Evolutionary conservation across 2,888 invertebrate genomes (phyloP), one percentile per base, ranked within the genome.

Genomic region (Sturmia bella): DNA sequence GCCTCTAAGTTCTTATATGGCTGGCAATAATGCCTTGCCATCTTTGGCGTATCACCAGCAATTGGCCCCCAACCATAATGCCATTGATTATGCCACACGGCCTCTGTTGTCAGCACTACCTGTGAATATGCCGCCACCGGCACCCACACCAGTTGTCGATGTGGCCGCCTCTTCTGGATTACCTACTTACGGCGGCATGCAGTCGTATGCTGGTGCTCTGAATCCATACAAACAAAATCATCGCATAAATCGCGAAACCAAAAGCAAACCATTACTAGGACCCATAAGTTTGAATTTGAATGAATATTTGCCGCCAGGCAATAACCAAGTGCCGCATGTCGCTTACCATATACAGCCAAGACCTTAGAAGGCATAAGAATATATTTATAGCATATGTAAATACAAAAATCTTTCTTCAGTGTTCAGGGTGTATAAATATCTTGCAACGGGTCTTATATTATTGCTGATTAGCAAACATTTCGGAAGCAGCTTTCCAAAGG

Each of bases 1-100:
- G 77, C 91, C 91, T 39, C 89, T 91, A 48, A 88, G 88, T 64
- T 88, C 90, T 0, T 91, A 88, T 69, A 70, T 90, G 48, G 41
- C 82, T 1, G 75, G 69, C 0, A 54, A 52, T 13, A 63, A 41
- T 45, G 73, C 80, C 21, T 43, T 83, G 17, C 78, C 83, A n/a
- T 17, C 76, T n/a, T 11, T 80, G 7, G 9, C 68, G 7, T 81
- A 74, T 54, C 57, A 63, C 13, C 68, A 76, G 15, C 54, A 64
- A 17, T 37, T 77, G 27, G 13, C 72, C 17, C 48, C 80, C 9
- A 64, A 21, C 21, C n/a, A n/a, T n/a, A 41, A 76, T 15, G 78
- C 66, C 21, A 59, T 81, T 17, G 87, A 89, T 3, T 89, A 86
- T 69, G 76, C 74, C 0, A 50, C 69, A 4, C 86, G 86, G 0